Evolutionary conservation across 2,113 vertebrate genomes (phyloP), one percentile per base, ranked within the genome.

Genomic region (Notothenia rossii): DNA sequence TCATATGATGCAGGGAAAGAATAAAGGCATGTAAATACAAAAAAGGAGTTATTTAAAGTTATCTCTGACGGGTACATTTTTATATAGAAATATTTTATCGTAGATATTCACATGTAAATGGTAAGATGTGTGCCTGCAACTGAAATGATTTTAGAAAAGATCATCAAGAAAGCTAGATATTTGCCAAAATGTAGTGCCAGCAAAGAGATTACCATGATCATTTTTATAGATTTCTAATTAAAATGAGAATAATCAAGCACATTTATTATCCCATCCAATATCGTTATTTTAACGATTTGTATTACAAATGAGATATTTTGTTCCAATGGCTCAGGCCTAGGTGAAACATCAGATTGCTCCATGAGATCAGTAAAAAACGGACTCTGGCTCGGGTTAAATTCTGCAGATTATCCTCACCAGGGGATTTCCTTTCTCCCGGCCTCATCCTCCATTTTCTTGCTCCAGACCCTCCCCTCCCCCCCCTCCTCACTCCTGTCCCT

Each of bases 361-460:
- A 40, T 40, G 7, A 7, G 7, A 40, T 40, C 36, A 40, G 36
- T 40, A 40, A 40, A 29, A 40, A 40, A 7, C 36, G 0, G 36
- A 40, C 7, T 40, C 36, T 7, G 36, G 36, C 36, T 40, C 36
- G 36, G 36, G 36, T 40, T 40, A 40, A 40, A 40, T 40, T 40
- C 7, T 7, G 5, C 18, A 73, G 36, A 71, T 20, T 20, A 84
- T 85, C 36, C 5, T 40, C 89, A 88, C 73, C 81, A 88, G 85
- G 87, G 84, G 86, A 83, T 87, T 89, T 79, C 75, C 81, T 86
- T 79, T 67, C 75, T 63, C 79, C 63, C 12, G 0, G 45, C 62
- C 20, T 77, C 67, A 25, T 33, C 48, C 48, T 73, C 43, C 11
- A 29, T 66, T 71, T 58, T 43, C 33, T 65, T 36, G 6, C 25